These are phyloP conservation scores for Percopsis transmontana DNA, from an alignment of 2,113 vertebrate genomes.

Conservation along the genomic window DNA sequence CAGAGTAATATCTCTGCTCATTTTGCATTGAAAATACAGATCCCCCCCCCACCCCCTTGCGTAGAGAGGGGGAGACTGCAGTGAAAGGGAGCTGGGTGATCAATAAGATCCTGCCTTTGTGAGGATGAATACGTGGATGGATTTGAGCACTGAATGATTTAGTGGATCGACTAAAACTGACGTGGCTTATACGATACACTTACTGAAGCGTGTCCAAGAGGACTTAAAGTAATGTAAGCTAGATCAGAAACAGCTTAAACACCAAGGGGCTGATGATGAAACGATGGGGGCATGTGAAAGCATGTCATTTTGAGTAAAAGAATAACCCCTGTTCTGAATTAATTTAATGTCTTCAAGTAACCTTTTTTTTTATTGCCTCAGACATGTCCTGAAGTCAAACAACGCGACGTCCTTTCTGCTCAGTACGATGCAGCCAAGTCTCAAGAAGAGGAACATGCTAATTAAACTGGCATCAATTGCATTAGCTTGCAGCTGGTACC, in stretches of 20 bases:
- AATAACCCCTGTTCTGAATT: conserved; percentile 17
- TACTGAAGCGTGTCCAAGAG: neutral
- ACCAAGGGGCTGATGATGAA: conserved; percentile 16
- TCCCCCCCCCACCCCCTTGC: neutral
- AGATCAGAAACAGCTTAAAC: conserved; percentile 7
- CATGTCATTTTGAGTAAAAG: neutral
- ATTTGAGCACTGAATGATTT: conserved; percentile 38
- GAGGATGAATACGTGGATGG: conserved; percentile 29
- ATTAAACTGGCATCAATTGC: conserved; percentile 74
- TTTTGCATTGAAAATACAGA: conserved; percentile 69
- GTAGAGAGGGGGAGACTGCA: neutral
- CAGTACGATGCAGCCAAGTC: conserved; percentile 24
- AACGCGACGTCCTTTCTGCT: conserved; percentile 52
- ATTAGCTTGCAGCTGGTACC: conserved; percentile 48
- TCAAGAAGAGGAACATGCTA: conserved; percentile 60
- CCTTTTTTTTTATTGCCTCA: conserved; percentile 43
- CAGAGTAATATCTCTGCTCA: conserved; percentile 58
- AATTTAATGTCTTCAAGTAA: conserved; percentile 21
- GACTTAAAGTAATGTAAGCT: conserved; percentile 5
- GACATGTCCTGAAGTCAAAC: conserved; percentile 58
- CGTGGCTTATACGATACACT: conserved; percentile 7
- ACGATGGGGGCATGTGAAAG: conserved; percentile 12
- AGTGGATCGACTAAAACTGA: conserved; percentile 36
- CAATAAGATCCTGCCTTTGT: conserved; percentile 57
- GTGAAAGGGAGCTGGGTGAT: conserved; percentile 43